Conservation (phyloP, 2,797 vertebrate genomes). For the Aulostomus chinensis region DNA sequence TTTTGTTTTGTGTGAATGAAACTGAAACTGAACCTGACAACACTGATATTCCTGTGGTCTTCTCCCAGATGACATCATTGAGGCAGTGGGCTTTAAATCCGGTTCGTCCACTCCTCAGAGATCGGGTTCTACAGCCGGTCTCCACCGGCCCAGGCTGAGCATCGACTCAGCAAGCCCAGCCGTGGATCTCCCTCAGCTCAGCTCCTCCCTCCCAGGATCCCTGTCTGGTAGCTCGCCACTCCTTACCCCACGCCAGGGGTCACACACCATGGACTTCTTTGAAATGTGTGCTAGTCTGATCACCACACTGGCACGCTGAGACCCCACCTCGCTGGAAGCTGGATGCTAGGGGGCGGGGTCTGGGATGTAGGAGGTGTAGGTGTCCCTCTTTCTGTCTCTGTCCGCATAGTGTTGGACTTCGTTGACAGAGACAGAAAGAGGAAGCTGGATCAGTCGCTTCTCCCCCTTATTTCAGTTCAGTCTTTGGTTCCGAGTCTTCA, state of each 20-base stretch:
- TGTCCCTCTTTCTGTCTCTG: conserved; percentile 28
- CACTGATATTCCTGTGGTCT: neutral
- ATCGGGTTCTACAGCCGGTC: conserved; percentile 88
- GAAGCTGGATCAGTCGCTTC: conserved; percentile 21
- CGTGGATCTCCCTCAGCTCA: conserved; percentile 82
- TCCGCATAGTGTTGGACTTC: neutral
- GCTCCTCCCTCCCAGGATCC: conserved; percentile 88
- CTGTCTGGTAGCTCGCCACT: conserved; percentile 82
- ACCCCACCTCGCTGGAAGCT: conserved; percentile 6
- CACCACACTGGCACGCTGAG: conserved; percentile 93
- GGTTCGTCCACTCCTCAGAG: conserved; percentile 95
- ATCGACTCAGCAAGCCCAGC: conserved; percentile 84
- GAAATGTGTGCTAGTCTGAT: conserved; percentile 99
- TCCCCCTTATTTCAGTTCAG: conserved; percentile 25
- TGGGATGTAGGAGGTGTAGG: conserved; percentile 17
- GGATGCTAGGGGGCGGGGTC: conserved; percentile 21
- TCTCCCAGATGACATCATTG: conserved; percentile 86
- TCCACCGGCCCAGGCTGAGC: conserved; percentile 90
- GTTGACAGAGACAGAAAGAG: conserved; percentile 32
- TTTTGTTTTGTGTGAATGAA: too few species aligned
- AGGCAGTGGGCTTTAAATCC: conserved; percentile 85
- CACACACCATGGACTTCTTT: conserved; percentile 99
- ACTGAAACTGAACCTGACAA: too few species aligned
- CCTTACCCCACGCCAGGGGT: conserved; percentile 87
- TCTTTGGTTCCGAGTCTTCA: conserved; percentile 11